Evolutionary conservation across 2,888 invertebrate species (phyloP), one percentile per base, ranked within the genome.

Genomic region (Shargacucullia verbasci): DNA sequence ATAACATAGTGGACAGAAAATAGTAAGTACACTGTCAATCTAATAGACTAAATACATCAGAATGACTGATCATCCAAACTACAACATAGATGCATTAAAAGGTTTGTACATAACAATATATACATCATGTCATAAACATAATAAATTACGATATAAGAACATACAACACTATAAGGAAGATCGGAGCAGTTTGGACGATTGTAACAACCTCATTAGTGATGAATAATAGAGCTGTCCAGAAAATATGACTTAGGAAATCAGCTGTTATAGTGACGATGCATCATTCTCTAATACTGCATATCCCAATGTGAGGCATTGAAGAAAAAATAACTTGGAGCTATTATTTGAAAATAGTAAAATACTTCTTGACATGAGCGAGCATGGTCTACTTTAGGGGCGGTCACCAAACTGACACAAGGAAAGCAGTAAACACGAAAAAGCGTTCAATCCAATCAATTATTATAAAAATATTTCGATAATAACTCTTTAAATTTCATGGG

Each of bases 381-480:
- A 93, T 92, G 92, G 94, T 88, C 94, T 94, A 94, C 93, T 92
- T 82, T 82, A 89, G 92, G 94, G 91, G 89, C 89, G 92, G 92
- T 94, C 94, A 94, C 89, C 93, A 94, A 94, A 92, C 94, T 92
- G 94, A 94, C 94, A 95, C 94, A 94, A 95, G 94, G 92, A 94
- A 95, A 94, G 95, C 95, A 90, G 91, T 94, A 94, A 91, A 94
- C 94, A 94, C 94, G 94, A 94, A 91, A 91, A 93, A 94, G 95
- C 94, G 94, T 89, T 94, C 94, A 94, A 94, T 94, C 94, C 94
- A 94, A 94, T 94, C 94, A 93, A 92, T 92, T 90, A 88, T 89
- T 88, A 83, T 87, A 84, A 84, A 85, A 90, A 89, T 85, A 87
- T 84, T 89, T 89, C 84, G 86, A 89, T 87, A 87, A 86, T 88